These are phyloP conservation scores for Polia nebulosa DNA, from an alignment of 2,888 invertebrate genomes.

Conservation along the genomic window DNA sequence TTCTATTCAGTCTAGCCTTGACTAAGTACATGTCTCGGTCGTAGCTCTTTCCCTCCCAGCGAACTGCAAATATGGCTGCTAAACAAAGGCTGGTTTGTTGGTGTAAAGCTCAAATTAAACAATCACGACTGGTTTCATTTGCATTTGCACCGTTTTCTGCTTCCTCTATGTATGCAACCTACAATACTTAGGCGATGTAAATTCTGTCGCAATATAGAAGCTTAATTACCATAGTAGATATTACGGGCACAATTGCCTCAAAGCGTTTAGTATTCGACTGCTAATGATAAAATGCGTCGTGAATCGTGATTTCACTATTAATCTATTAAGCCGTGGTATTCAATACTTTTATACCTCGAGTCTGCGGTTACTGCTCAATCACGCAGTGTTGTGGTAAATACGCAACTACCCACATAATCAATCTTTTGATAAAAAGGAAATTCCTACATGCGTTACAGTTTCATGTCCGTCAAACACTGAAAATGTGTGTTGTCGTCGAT, in stretches of 20 bases:
- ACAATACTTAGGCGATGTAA: conserved; percentile 19
- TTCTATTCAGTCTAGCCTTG: conserved; percentile 62
- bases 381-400: conserved; percentile 13
- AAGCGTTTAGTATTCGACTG: conserved; percentile 19
- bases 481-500: conserved; percentile 15
- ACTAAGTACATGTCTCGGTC: conserved; percentile 39
- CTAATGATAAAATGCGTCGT: conserved; percentile 30
- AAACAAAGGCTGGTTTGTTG: conserved; percentile 43
- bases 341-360: conserved; percentile 9
- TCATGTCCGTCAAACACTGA: background rate
- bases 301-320: conserved; percentile 43
- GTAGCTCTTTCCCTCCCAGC: conserved; percentile 29
- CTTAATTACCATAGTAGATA: conserved; percentile 16
- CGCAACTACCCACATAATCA: background rate
- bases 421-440: conserved; percentile 1
- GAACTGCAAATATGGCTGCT: conserved; percentile 47
- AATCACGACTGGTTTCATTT: conserved; percentile 49
- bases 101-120: conserved; percentile 52
- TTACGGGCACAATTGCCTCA: conserved; percentile 31
- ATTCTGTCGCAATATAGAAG: conserved; percentile 10
- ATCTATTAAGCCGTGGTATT: conserved; percentile 23
- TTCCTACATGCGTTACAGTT: background rate
- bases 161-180: conserved; percentile 5
- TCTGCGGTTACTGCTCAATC: conserved; percentile 4
- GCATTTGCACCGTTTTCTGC: conserved; percentile 24